phyloP scores from a whole-genome alignment of 2,797 vertebrate species.

The Pangasius mekongensis region DNA sequence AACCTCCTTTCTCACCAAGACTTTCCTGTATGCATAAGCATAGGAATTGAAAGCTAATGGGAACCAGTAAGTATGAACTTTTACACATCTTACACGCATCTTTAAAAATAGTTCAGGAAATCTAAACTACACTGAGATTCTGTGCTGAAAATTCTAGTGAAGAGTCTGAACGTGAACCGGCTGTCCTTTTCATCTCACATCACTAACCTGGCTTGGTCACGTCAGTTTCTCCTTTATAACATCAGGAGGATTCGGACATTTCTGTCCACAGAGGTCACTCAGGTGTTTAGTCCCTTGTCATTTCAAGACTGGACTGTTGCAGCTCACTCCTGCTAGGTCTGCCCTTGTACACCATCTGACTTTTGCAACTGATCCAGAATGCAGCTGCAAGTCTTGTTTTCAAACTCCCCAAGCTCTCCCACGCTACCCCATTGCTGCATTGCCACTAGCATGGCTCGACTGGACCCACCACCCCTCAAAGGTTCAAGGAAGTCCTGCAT shows the following conservation, averaged over 20 bases:
- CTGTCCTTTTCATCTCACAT: background rate
- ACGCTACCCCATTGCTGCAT: background rate
- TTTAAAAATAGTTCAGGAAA: background rate
- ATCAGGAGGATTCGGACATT: background rate
- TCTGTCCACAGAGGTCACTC: background rate
- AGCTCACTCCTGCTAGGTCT: background rate
- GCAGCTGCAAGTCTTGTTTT: background rate
- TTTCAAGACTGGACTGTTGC: no score
- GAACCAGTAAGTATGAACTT: background rate
- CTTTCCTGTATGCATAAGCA: background rate
- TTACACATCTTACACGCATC: background rate
- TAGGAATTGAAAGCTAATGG: background rate
- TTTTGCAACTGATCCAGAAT: background rate
- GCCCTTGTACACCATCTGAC: background rate
- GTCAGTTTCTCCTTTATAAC: background rate
- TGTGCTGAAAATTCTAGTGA: background rate
- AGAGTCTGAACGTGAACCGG: background rate
- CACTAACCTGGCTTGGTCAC: background rate
- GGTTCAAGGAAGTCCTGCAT: background rate
- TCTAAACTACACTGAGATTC: background rate
- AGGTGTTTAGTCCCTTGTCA: background rate
- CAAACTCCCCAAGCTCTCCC: background rate
- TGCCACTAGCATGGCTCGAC: background rate
- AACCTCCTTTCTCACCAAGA: background rate
- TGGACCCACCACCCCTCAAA: background rate